Percentiles rank a stretch among this genome's conserved stretches.
Conservation (phyloP, 92 coral and sea anemone species). For the Micromussa lordhowensis region DNA sequence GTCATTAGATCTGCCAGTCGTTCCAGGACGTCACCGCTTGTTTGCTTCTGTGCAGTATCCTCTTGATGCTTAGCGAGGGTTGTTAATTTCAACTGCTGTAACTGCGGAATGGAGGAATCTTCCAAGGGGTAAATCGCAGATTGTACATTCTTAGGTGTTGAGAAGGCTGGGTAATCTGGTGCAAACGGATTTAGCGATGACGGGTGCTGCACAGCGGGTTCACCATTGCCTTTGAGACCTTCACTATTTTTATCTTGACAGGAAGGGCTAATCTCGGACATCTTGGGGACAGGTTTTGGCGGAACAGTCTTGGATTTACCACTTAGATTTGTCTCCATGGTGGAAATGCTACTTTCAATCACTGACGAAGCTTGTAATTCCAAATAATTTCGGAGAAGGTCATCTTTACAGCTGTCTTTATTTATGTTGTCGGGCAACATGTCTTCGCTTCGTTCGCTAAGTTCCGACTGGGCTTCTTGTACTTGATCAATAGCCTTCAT, state of each 20-base stretch:
- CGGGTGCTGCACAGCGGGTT: neutral
- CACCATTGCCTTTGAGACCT: too few species aligned
- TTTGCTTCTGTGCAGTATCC: too few species aligned
- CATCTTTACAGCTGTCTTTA: neutral
- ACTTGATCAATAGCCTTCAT: neutral
- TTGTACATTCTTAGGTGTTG: constrained; percentile 18
- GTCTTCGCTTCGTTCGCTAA: neutral
- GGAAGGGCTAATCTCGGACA: too few species aligned
- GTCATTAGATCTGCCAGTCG: constrained; percentile 63
- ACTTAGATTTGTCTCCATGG: neutral
- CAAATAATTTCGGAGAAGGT: neutral
- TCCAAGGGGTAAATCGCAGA: neutral
- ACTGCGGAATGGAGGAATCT: neutral
- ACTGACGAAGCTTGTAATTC: neutral
- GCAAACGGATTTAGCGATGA: constrained; percentile 11
- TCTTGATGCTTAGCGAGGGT: neutral
- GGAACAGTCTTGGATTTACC: neutral
- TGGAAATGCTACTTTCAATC: neutral
- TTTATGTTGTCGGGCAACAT: neutral
- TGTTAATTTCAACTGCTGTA: neutral
- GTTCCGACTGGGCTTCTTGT: neutral
- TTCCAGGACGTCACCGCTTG: constrained; percentile 31
- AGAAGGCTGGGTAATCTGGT: neutral
- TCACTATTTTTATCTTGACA: too few species aligned
- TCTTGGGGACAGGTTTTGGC: too few species aligned